A percentile compares a stretch with the other conserved stretches of the same genome.
Conservation (phyloP, 1,140 invertebrate species). For the Drosophila nigrodunni region DNA sequence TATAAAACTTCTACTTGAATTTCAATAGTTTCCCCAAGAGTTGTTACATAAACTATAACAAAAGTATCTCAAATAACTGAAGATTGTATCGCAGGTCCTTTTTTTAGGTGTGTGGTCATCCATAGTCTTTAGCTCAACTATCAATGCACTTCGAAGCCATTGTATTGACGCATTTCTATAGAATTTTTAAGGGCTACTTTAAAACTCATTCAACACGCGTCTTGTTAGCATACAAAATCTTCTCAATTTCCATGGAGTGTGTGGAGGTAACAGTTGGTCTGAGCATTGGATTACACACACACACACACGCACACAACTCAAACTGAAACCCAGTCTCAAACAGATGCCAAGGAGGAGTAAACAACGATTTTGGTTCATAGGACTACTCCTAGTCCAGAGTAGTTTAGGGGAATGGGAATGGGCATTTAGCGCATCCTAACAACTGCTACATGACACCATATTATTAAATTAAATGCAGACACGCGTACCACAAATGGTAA, state of each 20-base stretch:
- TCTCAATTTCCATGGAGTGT: constrained; percentile 56
- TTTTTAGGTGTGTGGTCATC: constrained; percentile 46
- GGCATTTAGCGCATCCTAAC: constrained; percentile 79
- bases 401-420: constrained; percentile 47
- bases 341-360: constrained; percentile 56
- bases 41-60: not conserved
- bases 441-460: constrained; percentile 80
- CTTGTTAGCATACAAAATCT: constrained; percentile 67
- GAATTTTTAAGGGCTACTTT: constrained; percentile 57
- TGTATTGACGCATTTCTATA: constrained; percentile 47
- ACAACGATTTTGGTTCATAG: constrained; percentile 5
- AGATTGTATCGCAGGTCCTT: constrained; percentile 53
- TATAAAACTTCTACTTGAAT: not conserved
- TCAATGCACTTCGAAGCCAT: constrained; percentile 22
- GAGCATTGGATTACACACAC: constrained; percentile 67
- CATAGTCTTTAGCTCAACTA: constrained; percentile 31
- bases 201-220: constrained; percentile 51
- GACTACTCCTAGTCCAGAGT: not conserved
- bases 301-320: too few relatives aligned
- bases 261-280: constrained; percentile 32
- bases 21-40: too few relatives aligned
- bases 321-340: constrained; percentile 39
- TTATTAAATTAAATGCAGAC: constrained; percentile 80
- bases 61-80: constrained; percentile 11
- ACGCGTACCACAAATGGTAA: constrained; percentile 48